Evolutionary conservation across 2,797 vertebrate genomes (phyloP).

Genomic region (Fistularia tabacaria): DNA sequence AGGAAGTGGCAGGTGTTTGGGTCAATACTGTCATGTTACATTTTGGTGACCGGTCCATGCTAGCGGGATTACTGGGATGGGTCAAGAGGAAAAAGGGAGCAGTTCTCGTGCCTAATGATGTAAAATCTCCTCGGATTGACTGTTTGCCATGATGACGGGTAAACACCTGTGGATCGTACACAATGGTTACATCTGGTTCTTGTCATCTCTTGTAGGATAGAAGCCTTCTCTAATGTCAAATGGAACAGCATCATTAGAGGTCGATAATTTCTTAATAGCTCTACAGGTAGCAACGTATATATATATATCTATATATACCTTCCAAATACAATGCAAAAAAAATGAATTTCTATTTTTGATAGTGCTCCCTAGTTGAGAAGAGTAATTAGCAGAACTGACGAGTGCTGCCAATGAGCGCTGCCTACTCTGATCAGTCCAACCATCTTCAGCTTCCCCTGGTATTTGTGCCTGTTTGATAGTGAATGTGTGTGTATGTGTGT

Average conservation of each 20-base stretch:
- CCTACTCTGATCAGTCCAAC: conserved; percentile 25
- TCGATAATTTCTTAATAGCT: neutral
- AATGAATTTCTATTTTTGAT: too few species aligned
- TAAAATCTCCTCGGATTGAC: neutral
- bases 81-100: conserved; percentile 12
- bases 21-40: conserved; percentile 66
- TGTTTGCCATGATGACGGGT: neutral
- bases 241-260: neutral
- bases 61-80: conserved; percentile 39
- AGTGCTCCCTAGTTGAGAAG: too few species aligned
- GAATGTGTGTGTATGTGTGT: conserved; percentile 6
- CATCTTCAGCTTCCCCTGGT: conserved; percentile 45
- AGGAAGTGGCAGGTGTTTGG: conserved; percentile 66
- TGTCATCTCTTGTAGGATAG: too few species aligned
- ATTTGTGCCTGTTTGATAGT: conserved; percentile 14
- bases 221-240: too few species aligned
- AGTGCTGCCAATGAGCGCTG: conserved; percentile 12
- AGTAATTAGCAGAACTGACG: too few species aligned
- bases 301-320: neutral
- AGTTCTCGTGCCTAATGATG: conserved; percentile 5
- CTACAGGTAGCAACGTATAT: neutral
- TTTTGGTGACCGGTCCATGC: conserved; percentile 46
- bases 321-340: neutral
- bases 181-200: neutral
- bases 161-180: neutral